Evolutionary conservation across 1,140 invertebrate genomes (phyloP), one percentile per base, ranked within the genome.

Genomic region (Pseudomyrmex dendroicus): DNA sequence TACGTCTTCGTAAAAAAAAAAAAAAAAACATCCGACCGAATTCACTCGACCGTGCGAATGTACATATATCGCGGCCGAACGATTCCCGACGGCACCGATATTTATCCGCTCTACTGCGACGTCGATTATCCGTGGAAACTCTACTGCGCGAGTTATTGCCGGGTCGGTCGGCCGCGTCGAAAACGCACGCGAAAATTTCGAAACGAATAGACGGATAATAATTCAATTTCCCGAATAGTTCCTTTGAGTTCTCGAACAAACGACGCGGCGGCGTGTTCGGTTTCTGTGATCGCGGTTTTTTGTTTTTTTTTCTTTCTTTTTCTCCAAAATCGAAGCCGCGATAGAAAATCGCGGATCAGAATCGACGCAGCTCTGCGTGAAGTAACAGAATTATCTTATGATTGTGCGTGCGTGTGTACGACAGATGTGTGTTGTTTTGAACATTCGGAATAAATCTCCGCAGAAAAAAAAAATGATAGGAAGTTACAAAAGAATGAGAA

Each of bases 171-270:
- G 57, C 35, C 76, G 76, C 57, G 54, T 70, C 76, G 66, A 17
- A 78, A 52, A 10, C 54, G 57, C 76, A 17, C 25, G 25, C 25
- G 25, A 25, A 35, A 25, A 12, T 57, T 78, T 78, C 54, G 10
- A 52, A 17, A 70, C 64, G 64, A 54, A 78, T 64, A 57, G 76
- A 78, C 76, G 0, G 54, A 72, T 72, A 70, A 70, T 70, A 80
- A 80, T 72, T 80, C 76, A 72, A 80, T 80, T 80, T 80, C 66
- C 76, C 48, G 76, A 44, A 80, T 80, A 35, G 59, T 22, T 63
- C 44, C 7, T 35, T 35, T 3, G 15, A 20, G 20, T 15, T 5
- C 35, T 20, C 8, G 5, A 35, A 35, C 7, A 5, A 35, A 35
- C 35, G 1, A 63, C 20, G 44, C 22, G 0, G 20, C 20, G 22